Base-by-base conservation (phyloP, 2,888 invertebrate species). In the Nowickia ferox region DNA sequence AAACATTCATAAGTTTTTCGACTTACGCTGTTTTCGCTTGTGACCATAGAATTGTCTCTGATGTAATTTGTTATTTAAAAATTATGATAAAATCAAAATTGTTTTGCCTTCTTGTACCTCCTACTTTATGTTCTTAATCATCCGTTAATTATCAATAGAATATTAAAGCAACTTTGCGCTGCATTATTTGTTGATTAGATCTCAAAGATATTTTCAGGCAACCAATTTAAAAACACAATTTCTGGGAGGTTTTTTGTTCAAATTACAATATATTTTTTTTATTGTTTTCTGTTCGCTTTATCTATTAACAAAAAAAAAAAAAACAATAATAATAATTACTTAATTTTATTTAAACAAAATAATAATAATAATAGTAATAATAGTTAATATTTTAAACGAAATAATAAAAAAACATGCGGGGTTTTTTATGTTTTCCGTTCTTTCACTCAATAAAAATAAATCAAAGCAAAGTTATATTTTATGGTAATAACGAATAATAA, bases 261-360 rank as follows among this genome's bases (percentile, higher is more conserved):
- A 86, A 86, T 86, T 86, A 68, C 72, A 80, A 80, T 80, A 76
- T 75, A 30, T 78, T 78, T 72, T 85, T 77, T 84, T 84, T 83
- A 76, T 86, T 86, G 55, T 83, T 83, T 86, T 86, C 83, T 66
- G 71, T 80, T 63, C 75, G 71, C 66, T 66, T 80, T 82, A 72
- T 76, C 65, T 83, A 83, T 74, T 86, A 72, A 83, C 83, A 83
- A 86, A 86, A 83, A 85, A 76, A 79, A 40, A 74, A 81, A 86
- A 83, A 83, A 85, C 76, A 79, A 40, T 69, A 81, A 84, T 83
- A 72, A 86, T 83, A 86, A 66, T 76, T 76, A 72, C 83, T 86
- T 83, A 86, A 72, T 38, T 80, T 61, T 80, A 86, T 76, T 80
- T 83, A 83, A 86, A 86, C 83, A 83, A 86, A 83, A 83, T 79